Base-by-base conservation (phyloP, 2,113 vertebrate species). In the Pontoporia blainvillei region DNA sequence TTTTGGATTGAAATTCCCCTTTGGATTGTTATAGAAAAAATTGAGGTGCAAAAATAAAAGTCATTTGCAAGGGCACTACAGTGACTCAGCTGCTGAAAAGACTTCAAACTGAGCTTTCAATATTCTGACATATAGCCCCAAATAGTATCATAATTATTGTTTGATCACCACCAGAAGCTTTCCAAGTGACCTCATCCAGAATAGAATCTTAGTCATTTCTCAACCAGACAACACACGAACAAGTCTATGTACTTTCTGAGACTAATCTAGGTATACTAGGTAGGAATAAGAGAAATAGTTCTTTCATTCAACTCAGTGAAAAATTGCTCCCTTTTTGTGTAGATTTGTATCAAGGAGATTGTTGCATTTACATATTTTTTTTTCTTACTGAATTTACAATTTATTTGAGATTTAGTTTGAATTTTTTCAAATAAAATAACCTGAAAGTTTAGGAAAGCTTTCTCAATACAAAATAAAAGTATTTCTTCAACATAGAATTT, bases 381-480 rank as follows among this genome's bases (percentile, higher is more conserved):
- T 61, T 41, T 41, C 36, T 54, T 69, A 92, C 18, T 81, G 25
- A 96, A 49, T 79, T 78, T 95, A 86, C 6, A 73, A 66, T 61
- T 86, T 81, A 69, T 91, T 82, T 91, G 54, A 83, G 27, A 95
- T 83, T 91, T 41, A 78, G 34, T 86, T 81, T 93, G 69, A 17
- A 78, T 86, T 57, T 93, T 96, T 95, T 94, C 54, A 91, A 94
- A 73, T 88, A 27, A 83, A 93, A 90, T 52, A 69, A 44, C 72
- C 83, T 92, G 62, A 90, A 97, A 90, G 31, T 81, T 89, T 73
- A 79, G 49, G 41, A 87, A 95, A 96, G 57, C 15, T 97, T 94
- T 94, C 72, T 97, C 83, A 91, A 91, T 62, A 86, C 76, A 82
- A 96, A 49, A 91, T 82, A 96, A 95, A 97, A 97, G 34, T 92